Base-by-base conservation (phyloP, 1,140 invertebrate species). In the Orussus abietinus region DNA sequence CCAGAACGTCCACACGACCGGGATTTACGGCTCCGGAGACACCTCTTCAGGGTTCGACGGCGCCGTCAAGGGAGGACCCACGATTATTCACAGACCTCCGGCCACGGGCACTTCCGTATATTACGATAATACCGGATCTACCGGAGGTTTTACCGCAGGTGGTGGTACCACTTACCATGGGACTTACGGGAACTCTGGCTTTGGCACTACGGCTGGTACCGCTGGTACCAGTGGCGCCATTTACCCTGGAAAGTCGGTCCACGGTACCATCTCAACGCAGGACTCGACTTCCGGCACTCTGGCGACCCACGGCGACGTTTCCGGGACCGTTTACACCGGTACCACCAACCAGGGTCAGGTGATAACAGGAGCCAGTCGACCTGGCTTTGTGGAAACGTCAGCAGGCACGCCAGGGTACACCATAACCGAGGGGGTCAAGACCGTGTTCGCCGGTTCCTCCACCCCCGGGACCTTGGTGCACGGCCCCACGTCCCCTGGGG, bases 381-480 rank as follows among this genome's bases (percentile, higher is more conserved):
- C 59, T 20, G 58, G 49, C 6, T 62, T 55, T 6, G 17, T 49
- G 0, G 32, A 50, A 21, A 46, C 47, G 25, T 32, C 47, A 13
- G 21, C 53, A 6, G 53, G 52, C 12, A 39, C 54, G 6, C 47
- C 54, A 7, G 58, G 62, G 18, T 66, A 62, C 21, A 49, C 46
- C 4, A 28, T 52, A 1, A 55, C 17, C 4, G 38, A 47, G 10
- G 63, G 58, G 36, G 15, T 54, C 9, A 57, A 59, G 15, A 55
- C 47, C 0, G 18, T 48, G 3, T 44, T 53, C 5, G 2, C 28
- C 7, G 42, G 28, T 35, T 3, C 11, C 7, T 11, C 31, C 12
- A 12, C 40, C 1, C 34, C 45, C 9, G 38, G 32, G 5, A 32
- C 51, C 9, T 10, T 36, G 14, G 4, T 53, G 4, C 45, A 31